Percentiles rank a stretch among this genome's conserved stretches.
These are phyloP conservation scores for Drosophila baimaii DNA, from an alignment of 1,140 invertebrate species.

Conservation along the genomic window DNA sequence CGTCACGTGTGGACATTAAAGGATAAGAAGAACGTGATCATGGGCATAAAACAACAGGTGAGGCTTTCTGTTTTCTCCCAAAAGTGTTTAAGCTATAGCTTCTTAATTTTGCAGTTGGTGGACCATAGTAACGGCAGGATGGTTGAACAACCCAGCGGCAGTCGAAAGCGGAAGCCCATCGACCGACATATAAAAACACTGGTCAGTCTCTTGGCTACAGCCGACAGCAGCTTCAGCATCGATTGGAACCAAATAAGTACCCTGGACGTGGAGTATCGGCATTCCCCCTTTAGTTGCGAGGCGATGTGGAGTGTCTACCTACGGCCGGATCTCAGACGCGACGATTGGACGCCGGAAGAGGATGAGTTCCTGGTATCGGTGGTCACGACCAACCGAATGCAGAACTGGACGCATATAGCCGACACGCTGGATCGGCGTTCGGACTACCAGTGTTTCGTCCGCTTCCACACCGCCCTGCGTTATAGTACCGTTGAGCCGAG, in stretches of 20 bases:
- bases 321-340: conserved; percentile 88
- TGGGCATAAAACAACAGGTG: conserved; percentile 79
- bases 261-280: conserved; percentile 84
- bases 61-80: neutral
- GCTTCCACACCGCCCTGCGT: conserved; percentile 86
- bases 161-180: conserved; percentile 34
- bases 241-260: conserved; percentile 84
- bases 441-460: conserved; percentile 88
- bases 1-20: conserved; percentile 66
- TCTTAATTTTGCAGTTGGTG: conserved; percentile 34
- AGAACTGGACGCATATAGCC: conserved; percentile 89
- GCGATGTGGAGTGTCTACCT: conserved; percentile 89
- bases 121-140: conserved; percentile 30
- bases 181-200: conserved; percentile 45
- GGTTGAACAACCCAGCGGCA: neutral
- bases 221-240: conserved; percentile 66
- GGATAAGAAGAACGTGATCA: conserved; percentile 72
- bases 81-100: too few relatives aligned
- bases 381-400: conserved; percentile 84
- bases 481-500: conserved; percentile 70
- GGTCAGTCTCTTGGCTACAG: conserved; percentile 45
- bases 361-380: conserved; percentile 85
- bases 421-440: conserved; percentile 85
- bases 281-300: conserved; percentile 85
- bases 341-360: conserved; percentile 86